These are phyloP conservation scores for Leucopsar rothschildi DNA, from an alignment of 2,113 vertebrate species.

Conservation along the genomic window DNA sequence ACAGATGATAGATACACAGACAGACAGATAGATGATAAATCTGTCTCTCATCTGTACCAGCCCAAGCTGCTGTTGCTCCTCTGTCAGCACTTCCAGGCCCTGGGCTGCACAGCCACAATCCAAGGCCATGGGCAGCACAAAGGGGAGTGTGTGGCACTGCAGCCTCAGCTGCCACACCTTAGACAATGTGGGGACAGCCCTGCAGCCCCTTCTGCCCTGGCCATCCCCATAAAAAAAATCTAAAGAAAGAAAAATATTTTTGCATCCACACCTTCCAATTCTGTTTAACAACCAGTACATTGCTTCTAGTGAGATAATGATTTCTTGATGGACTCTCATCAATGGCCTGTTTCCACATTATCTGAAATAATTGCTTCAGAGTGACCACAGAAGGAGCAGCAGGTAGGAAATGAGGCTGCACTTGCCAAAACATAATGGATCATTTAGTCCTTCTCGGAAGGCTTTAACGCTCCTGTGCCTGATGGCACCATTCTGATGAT, in stretches of 20 bases:
- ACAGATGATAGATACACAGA: background rate
- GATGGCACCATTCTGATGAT: background rate
- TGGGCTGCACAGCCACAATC: no score
- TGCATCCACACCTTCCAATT: background rate
- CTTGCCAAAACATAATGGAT: slow-evolving; percentile 39
- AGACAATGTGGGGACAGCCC: background rate
- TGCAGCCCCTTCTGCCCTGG: background rate
- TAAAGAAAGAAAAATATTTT: background rate
- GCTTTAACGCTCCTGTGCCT: background rate
- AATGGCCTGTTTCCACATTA: slow-evolving; percentile 21
- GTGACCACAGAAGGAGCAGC: slow-evolving; percentile 17
- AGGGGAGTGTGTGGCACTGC: background rate
- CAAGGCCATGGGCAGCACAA: background rate
- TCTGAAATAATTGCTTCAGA: slow-evolving; percentile 46
- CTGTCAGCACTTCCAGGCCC: background rate
- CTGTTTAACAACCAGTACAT: background rate
- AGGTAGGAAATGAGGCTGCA: slow-evolving; percentile 49
- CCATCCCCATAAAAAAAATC: background rate
- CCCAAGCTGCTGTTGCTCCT: background rate
- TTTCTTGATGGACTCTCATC: slow-evolving; percentile 33
- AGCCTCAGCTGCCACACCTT: background rate
- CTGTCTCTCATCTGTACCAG: background rate
- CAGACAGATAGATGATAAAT: background rate
- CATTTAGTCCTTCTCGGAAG: slow-evolving; percentile 25
- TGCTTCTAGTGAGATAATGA: slow-evolving; percentile 10